Evolutionary conservation across 2,888 invertebrate species (phyloP).

Genomic region (Parascotia fuliginaria): DNA sequence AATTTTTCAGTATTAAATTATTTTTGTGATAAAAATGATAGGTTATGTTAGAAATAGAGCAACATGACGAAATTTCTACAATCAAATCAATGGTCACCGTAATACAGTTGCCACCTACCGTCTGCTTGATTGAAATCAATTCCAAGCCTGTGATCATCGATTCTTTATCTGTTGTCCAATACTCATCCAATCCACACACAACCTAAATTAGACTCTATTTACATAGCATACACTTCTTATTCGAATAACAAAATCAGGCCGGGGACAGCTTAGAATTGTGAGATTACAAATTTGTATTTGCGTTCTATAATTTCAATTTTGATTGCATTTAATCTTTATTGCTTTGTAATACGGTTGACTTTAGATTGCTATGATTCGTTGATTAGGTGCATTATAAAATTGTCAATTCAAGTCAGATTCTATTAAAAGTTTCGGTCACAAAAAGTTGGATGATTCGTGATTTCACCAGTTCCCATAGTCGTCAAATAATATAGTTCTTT

Average conservation of each 20-base stretch:
- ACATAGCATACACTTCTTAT: constrained; percentile 4
- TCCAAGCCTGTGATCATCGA: constrained; percentile 70
- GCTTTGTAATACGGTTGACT: background rate
- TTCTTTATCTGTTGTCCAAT: constrained; percentile 59
- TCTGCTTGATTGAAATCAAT: constrained; percentile 79
- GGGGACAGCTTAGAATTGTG: background rate
- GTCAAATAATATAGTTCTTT: constrained; percentile 46
- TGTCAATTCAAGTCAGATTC: constrained; percentile 61
- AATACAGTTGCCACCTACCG: constrained; percentile 80
- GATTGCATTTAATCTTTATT: background rate
- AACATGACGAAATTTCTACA: constrained; percentile 1
- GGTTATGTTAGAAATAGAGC: constrained; percentile 6
- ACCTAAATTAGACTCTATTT: constrained; percentile 10
- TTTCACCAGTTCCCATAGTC: constrained; percentile 74
- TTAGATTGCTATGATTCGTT: background rate
- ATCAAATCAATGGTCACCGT: constrained; percentile 52
- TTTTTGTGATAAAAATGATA: too few relatives aligned
- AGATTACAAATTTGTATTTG: constrained; percentile 14
- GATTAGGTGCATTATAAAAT: constrained; percentile 16
- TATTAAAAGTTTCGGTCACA: constrained; percentile 62
- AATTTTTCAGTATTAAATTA: too few relatives aligned
- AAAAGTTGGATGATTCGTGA: constrained; percentile 72
- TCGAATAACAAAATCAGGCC: background rate
- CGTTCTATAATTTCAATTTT: background rate
- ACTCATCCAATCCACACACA: constrained; percentile 28